Conservation (phyloP, 2,797 vertebrate genomes). For the Myioborus melanocephalus region DNA sequence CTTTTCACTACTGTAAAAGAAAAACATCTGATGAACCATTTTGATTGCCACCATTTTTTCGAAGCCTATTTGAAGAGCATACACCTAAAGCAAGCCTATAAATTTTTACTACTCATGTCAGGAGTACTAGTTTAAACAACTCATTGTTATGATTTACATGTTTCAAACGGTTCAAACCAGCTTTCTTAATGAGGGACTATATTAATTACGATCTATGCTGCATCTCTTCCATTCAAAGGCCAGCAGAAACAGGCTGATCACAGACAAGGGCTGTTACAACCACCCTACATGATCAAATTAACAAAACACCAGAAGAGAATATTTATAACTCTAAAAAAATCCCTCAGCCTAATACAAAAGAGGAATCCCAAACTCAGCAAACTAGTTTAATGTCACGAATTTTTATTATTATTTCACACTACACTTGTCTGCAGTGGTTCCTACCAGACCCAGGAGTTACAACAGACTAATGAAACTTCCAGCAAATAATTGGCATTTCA, state of each 20-base stretch:
- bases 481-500: neutral
- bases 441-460: neutral
- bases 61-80: fast-evolving
- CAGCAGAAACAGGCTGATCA: neutral
- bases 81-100: neutral
- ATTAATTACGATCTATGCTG: neutral
- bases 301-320: neutral
- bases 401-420: neutral
- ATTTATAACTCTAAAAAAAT: fast-evolving
- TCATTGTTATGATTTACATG: neutral
- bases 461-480: neutral
- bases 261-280: neutral
- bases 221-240: neutral
- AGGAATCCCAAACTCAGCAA: neutral
- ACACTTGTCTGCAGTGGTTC: neutral
- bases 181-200: neutral
- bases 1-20: neutral
- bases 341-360: neutral
- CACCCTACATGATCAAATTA: fast-evolving
- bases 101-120: neutral
- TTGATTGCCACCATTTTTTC: neutral
- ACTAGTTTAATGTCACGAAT: fast-evolving
- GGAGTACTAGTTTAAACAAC: neutral
- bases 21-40: neutral
- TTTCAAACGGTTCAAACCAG: neutral